These are phyloP conservation scores for Apodemus speciosus DNA, from an alignment of 2,113 vertebrate genomes.

Conservation along the genomic window DNA sequence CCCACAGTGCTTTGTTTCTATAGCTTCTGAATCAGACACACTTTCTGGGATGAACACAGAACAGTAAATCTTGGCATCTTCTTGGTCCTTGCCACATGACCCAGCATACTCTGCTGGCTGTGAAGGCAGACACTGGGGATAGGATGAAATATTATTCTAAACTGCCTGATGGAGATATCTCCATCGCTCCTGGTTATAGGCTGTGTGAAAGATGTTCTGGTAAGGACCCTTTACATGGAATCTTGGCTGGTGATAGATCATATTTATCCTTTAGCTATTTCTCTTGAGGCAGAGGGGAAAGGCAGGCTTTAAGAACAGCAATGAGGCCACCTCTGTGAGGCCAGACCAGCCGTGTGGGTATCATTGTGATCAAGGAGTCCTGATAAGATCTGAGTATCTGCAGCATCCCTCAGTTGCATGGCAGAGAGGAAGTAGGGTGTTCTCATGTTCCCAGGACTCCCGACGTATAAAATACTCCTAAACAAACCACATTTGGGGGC, in stretches of 20 bases:
- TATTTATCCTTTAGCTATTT: not conserved
- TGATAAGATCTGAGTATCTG: not conserved
- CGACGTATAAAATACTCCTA: not conserved
- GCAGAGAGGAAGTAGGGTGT: not conserved
- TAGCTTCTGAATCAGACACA: not conserved
- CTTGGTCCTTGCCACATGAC: not conserved
- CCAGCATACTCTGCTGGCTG: not conserved
- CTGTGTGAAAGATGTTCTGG: not conserved
- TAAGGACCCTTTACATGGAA: not conserved
- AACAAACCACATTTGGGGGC: too few species aligned
- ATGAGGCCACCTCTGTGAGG: not conserved
- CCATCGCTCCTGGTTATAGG: not conserved
- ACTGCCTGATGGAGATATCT: not conserved
- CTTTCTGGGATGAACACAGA: not conserved
- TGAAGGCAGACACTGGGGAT: not conserved
- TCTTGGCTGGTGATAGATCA: not conserved
- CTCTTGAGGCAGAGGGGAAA: not conserved
- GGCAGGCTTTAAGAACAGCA: not conserved
- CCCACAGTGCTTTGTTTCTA: rapidly evolving
- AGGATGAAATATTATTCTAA: not conserved
- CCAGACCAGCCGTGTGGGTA: rapidly evolving
- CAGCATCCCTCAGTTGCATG: rapidly evolving
- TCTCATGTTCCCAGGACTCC: rapidly evolving
- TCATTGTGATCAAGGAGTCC: not conserved
- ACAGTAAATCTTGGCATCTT: not conserved